Conservation (phyloP, 2,113 vertebrate genomes). For the Micromys minutus region DNA sequence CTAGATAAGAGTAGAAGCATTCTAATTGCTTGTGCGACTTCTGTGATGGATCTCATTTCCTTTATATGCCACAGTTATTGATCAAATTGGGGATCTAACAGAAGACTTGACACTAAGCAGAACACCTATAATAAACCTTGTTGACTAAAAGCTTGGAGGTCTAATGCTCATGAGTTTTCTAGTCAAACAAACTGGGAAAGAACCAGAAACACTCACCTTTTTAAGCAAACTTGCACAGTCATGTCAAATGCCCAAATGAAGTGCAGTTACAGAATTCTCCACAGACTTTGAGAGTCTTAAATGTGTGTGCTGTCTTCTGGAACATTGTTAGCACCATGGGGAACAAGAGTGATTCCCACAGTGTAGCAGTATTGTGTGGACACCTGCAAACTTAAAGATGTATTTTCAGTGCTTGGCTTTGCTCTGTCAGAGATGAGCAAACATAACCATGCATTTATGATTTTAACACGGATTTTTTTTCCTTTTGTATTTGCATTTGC, state of each 20-base stretch:
- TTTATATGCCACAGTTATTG: neutral
- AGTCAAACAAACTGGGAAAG: neutral
- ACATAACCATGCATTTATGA: neutral
- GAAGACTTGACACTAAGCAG: neutral
- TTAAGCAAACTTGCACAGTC: neutral
- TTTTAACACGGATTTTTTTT: no score
- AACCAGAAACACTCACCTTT: neutral
- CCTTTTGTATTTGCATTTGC: no score
- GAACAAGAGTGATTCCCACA: neutral
- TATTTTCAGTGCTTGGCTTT: no score
- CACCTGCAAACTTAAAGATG: neutral
- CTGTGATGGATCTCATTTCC: neutral
- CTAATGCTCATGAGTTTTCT: neutral
- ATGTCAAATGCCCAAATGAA: neutral
- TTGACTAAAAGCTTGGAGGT: neutral
- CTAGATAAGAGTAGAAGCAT: neutral
- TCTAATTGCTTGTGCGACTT: neutral
- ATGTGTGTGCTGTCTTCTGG: neutral
- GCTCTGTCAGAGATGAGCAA: neutral
- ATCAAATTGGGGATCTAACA: neutral
- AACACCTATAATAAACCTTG: neutral
- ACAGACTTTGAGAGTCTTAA: neutral
- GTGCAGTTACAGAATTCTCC: neutral
- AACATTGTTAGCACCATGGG: neutral
- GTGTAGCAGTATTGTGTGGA: neutral